phyloP scores from a whole-genome alignment of 2,797 vertebrate genomes.

The Tenualosa thibaudeaui region DNA sequence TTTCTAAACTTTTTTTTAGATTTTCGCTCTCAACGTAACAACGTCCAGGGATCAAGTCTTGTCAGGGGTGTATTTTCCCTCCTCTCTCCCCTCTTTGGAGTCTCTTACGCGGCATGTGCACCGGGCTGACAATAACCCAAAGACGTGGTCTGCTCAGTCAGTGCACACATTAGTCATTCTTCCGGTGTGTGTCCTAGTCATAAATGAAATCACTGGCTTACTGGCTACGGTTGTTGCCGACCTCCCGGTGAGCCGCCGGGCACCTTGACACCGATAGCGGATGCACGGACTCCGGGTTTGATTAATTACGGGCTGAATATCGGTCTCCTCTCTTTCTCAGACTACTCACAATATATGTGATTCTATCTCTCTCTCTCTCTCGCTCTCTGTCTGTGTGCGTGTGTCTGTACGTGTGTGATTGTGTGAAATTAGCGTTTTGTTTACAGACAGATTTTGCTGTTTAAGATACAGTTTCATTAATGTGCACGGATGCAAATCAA shows the following conservation, averaged over 20 bases:
- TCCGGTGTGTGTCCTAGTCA: slow-evolving; percentile 44
- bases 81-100: not conserved
- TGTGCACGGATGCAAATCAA: no score
- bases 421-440: not conserved
- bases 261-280: slow-evolving; percentile 38
- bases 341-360: not conserved
- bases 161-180: slow-evolving; percentile 42
- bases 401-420: not conserved
- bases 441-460: no score
- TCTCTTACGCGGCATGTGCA: not conserved
- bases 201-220: slow-evolving; percentile 33
- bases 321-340: not conserved
- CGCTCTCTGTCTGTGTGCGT: not conserved
- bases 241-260: slow-evolving; percentile 8
- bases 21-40: not conserved
- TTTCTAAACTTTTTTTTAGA: not conserved
- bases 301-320: slow-evolving; percentile 20
- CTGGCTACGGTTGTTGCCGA: slow-evolving; percentile 21
- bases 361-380: not conserved
- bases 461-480: no score
- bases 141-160: not conserved
- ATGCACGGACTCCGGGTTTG: not conserved
- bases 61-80: not conserved
- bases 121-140: not conserved
- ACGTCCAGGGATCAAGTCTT: not conserved